Percentiles rank a stretch among this genome's conserved stretches.
These are phyloP conservation scores for Drosophila neotestacea DNA, from an alignment of 2,888 invertebrate genomes.

Conservation along the genomic window DNA sequence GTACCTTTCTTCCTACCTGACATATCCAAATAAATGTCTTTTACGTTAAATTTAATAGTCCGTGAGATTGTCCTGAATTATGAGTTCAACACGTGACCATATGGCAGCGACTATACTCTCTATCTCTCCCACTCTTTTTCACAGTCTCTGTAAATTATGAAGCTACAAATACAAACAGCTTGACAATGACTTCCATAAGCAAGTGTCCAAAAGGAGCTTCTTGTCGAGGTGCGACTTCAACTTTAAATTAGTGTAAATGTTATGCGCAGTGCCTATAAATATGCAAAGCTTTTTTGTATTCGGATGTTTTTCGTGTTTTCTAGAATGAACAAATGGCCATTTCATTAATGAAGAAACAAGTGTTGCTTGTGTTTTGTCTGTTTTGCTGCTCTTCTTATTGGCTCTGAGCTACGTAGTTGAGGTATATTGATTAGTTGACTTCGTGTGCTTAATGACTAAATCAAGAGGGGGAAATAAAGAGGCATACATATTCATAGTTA, in stretches of 20 bases:
- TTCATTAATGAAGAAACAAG: conserved; percentile 65
- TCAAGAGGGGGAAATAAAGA: neutral
- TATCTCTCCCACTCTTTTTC: neutral
- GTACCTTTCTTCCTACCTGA: conserved; percentile 5
- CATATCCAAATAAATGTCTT: conserved; percentile 71
- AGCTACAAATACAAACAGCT: conserved; percentile 41
- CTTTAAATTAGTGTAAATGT: conserved; percentile 69
- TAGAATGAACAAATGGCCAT: conserved; percentile 31
- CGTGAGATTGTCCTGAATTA: conserved; percentile 67
- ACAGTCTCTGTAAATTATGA: conserved; percentile 35
- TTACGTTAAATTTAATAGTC: conserved; percentile 64
- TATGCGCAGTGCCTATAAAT: conserved; percentile 62
- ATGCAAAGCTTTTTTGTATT: conserved; percentile 57
- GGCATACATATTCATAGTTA: neutral
- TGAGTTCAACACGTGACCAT: conserved; percentile 76
- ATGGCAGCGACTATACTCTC: conserved; percentile 42
- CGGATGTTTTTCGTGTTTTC: conserved; percentile 8
- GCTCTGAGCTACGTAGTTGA: neutral
- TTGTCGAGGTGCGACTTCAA: conserved; percentile 6
- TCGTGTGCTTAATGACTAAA: neutral
- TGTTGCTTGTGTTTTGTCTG: conserved; percentile 21
- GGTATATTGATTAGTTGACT: conserved; percentile 5
- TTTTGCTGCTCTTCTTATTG: conserved; percentile 6
- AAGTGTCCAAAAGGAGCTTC: neutral
- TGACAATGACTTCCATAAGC: conserved; percentile 43